Base-by-base conservation (phyloP, 2,797 vertebrate species). In the Iguana delicatissima region DNA sequence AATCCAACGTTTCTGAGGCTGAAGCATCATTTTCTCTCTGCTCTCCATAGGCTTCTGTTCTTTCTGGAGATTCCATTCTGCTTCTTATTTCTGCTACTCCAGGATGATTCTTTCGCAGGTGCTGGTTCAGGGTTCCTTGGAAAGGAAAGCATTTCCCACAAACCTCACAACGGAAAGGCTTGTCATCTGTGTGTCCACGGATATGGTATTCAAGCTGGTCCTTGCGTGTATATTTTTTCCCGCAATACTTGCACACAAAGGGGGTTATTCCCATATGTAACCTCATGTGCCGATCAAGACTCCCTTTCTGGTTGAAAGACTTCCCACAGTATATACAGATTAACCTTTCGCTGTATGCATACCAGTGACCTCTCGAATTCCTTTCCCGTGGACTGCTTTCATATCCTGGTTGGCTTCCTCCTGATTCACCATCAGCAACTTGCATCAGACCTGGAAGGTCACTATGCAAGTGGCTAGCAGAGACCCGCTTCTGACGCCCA, bases 121-220 rank as follows among this genome's bases (percentile, higher is more conserved):
- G 99, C 97, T 99, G 99, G 97, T 99, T 99, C 92, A 99, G 98
- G 82, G 99, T 99, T 92, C 99, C 99, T 96, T 99, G 99, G 97
- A 99, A 99, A 26, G 99, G 99, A 97, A 99, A 99, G 96, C 99
- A 99, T 96, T 99, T 99, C 80, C 99, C 99, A 87, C 99, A 99
- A 96, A 99, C 98, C 97, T 99, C 98, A 95, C 99, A 99, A 96
- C 99, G 98, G 97, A 99, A 99, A 89, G 99, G 99, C 95, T 99
- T 99, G 96, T 99, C 99, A 96, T 99, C 99, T 1, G 99, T 99
- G 95, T 99, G 99, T 92, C 99, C 99, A 24, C 99, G 98, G 97
- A 99, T 99, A 96, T 99, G 99, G 96, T 99, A 99, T 96, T 99
- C 99, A 46, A 99, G 98, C 82, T 99, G 99, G 97, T 99, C 99